These are phyloP conservation scores for Drosophila guanche DNA, from an alignment of 1,140 invertebrate genomes.

Conservation along the genomic window DNA sequence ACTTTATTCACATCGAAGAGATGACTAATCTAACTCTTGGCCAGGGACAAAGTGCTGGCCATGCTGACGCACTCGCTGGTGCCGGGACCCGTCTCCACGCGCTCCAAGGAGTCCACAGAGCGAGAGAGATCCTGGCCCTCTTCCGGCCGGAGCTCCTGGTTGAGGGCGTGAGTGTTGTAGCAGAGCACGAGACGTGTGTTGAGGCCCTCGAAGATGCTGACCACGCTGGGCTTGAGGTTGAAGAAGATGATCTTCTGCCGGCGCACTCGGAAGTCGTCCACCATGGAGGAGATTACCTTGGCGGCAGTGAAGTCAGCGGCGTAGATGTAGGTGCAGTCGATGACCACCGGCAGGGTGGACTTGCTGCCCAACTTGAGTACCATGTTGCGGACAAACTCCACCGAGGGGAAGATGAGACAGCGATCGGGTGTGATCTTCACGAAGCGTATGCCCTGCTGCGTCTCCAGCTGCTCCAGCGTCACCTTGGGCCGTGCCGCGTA, in stretches of 20 bases:
- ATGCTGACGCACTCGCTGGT: conserved; percentile 59
- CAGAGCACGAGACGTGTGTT: conserved; percentile 89
- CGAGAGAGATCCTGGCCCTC: conserved; percentile 19
- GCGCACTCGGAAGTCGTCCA: conserved; percentile 88
- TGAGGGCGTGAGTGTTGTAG: conserved; percentile 89
- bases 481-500: conserved; percentile 95
- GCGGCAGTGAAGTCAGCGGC: conserved; percentile 92
- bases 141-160: conserved; percentile 86
- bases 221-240: conserved; percentile 92
- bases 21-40: conserved; percentile 41
- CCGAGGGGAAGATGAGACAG: conserved; percentile 94
- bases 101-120: conserved; percentile 64
- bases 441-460: conserved; percentile 88
- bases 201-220: conserved; percentile 90
- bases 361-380: conserved; percentile 90
- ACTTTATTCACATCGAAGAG: conserved; percentile 13
- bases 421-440: conserved; percentile 92
- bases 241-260: conserved; percentile 91
- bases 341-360: conserved; percentile 89
- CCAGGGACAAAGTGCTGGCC: conserved; percentile 54
- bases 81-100: conserved; percentile 29
- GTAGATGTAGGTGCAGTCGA: conserved; percentile 93
- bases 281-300: conserved; percentile 88
- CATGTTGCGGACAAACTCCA: conserved; percentile 92
- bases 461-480: conserved; percentile 89